Evolutionary conservation across 2,888 invertebrate species (phyloP), one percentile per base, ranked within the genome.

Genomic region (Glyphotaelius pellucidus): DNA sequence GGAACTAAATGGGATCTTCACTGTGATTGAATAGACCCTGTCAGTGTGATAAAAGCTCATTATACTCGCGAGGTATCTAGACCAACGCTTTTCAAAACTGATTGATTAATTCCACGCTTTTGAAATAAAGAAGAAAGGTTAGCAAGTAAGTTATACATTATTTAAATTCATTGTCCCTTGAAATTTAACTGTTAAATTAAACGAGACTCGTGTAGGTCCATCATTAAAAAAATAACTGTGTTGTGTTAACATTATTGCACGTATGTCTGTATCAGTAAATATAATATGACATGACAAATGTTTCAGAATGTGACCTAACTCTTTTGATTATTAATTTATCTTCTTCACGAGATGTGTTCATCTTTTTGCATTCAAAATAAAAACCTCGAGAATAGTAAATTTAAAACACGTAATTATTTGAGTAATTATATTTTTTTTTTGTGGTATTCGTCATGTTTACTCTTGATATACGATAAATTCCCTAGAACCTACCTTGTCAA

Each of bases 11-110:
- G 81, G 81, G 31, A 47, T 81, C 47, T 42, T 90, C 81, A 9
- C 31, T 5, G 80, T 80, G 89, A 89, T 89, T 35, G n/a, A 89
- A 38, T 38, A 47, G 80, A 31, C 80, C 31, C 79, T 35, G 80
- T 38, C 79, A 89, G 79, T 38, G 89, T 89, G 30, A 89, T 89
- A 89, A 89, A 89, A 38, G 79, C 88, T 80, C 80, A 79, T 89
- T 89, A 89, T 32, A 3, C 79, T 47, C 87, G 5, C 86, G 42
- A 67, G 31, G 47, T 52, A 52, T 47, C 47, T 47, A 87, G 47
- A 87, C 47, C 86, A 47, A 25, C 30, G 30, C 87, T 87, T 87
- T 87, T 87, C 47, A 87, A 87, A 87, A 67, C n/a, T 19, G 25
- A 67, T 52, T 47, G 87, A 87, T 87, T 52, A 52, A 52, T 31